These are phyloP conservation scores for Pachymerium ferrugineum DNA, from an alignment of 2,888 invertebrate species.

Conservation along the genomic window DNA sequence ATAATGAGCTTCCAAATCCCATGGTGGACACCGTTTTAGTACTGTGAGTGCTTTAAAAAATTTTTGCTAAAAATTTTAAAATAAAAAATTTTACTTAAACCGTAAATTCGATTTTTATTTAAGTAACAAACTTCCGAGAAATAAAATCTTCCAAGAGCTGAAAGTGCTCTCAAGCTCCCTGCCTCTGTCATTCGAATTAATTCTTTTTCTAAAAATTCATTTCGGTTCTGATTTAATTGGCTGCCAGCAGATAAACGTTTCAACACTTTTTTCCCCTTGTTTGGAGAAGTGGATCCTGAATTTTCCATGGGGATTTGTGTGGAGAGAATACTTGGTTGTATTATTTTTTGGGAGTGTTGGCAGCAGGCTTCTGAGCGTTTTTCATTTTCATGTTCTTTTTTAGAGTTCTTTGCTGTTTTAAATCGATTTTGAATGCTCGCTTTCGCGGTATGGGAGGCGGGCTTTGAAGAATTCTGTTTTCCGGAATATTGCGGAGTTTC, in stretches of 20 bases:
- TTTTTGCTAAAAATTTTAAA: background rate
- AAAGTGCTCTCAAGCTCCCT: background rate
- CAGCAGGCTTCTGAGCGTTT: too few species aligned
- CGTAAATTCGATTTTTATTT: background rate
- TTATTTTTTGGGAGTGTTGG: too few species aligned
- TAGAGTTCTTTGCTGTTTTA: background rate
- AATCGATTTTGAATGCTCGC: background rate
- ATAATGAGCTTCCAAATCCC: slow-evolving; percentile 31
- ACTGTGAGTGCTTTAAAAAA: background rate
- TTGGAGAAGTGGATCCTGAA: too few species aligned
- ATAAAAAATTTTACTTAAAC: background rate
- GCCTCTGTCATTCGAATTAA: background rate
- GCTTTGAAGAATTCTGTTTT: background rate
- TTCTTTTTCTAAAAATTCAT: background rate
- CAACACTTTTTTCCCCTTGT: background rate
- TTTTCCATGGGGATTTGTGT: too few species aligned
- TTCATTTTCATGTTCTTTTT: background rate
- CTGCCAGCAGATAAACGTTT: background rate
- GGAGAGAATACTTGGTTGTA: too few species aligned
- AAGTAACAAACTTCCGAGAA: background rate
- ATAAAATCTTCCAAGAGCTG: background rate
- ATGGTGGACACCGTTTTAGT: slow-evolving; percentile 1
- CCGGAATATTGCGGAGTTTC: background rate
- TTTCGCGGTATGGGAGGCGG: background rate
- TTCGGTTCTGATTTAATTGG: background rate